Base-by-base conservation (phyloP, 2,113 vertebrate genomes). In the Ptychochromis oligacanthus region DNA sequence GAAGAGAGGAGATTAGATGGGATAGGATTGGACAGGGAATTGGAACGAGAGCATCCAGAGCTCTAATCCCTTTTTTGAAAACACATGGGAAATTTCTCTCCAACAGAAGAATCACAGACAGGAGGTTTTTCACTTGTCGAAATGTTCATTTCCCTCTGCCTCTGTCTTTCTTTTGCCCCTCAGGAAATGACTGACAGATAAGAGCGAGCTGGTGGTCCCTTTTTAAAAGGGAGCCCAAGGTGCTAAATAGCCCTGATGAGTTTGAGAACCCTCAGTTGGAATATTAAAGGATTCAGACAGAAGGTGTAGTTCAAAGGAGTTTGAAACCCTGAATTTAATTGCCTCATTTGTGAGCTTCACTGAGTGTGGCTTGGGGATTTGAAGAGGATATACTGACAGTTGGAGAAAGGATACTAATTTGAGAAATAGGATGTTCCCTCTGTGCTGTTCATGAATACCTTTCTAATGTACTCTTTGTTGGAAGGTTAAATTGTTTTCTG, bases 201-300 rank as follows among this genome's bases (percentile, higher is more conserved):
- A 78, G 70, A 88, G 36, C 7, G 55, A 87, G 86, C 81, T 26
- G 89, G 88, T 90, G 89, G 90, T 91, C 91, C 49, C 80, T 36
- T 76, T 79, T 91, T 82, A 88, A 90, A 84, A 62, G 81, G 79
- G 64, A 79, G 83, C 82, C 75, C 79, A 80, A 40, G 70, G 77
- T 82, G 62, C 82, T 85, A 86, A 91, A 89, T 79, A 57, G 87
- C 84, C 77, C 86, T 82, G 80, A 85, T 84, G 87, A 90, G 82
- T 91, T 89, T 88, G 82, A 89, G 59, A 87, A 88, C 78, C 77
- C 89, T 60, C 86, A 77, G 79, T 84, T 49, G 80, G 82, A 81
- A 87, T 91, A 91, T 90, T 93, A 88, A 94, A 89, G 77, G 74
- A 87, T 83, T 88, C 80, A 77, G 79, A 92, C 82, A 92, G 89